Base-by-base conservation (phyloP, 2,113 vertebrate species). In the Ancistrus triradiatus region DNA sequence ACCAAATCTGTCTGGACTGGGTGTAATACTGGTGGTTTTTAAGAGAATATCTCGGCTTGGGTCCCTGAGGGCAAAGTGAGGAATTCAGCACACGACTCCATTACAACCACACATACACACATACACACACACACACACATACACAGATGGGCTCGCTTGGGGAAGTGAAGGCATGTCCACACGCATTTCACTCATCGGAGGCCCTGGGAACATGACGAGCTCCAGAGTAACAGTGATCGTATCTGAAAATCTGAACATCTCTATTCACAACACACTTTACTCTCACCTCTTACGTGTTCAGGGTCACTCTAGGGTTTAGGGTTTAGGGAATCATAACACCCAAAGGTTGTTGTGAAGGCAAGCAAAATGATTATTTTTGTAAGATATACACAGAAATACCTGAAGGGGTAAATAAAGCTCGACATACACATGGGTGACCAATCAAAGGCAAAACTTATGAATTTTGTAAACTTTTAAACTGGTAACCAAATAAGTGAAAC, bases 21-120 rank as follows among this genome's bases (percentile, higher is more conserved):
- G 75, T 86, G 83, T 85, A 81, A 85, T 82, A 86, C 82, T 74
- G 77, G 69, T 77, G 75, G 73, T 83, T 80, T 79, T 76, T 55
- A 76, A 79, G 71, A 51, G 49, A 55, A 60, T 58, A 58, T 74
- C 59, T 62, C 46, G 69, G 69, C 28, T 78, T 72, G 79, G 69
- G 53, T 74, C 37, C 63, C 80, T 80, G 10, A 24, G 62, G 77
- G 78, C 59, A 52, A n/a, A 8, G 37, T 69, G 60, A 70, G 49
- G 44, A 65, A 59, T 62, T 65, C 70, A 73, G 70, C 74, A 24
- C 48, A 22, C 68, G 79, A 82, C 59, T 55, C 31, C 48, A 56
- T 48, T 57, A 53, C 63, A 57, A 51, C 56, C 53, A 55, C 63
- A 48, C 42, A 56, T 31, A 66, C 44, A 49, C 24, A 55, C 43